Evolutionary conservation across 2,797 vertebrate species (phyloP), one percentile per base, ranked within the genome.

Genomic region (Intellagama lesueurii): DNA sequence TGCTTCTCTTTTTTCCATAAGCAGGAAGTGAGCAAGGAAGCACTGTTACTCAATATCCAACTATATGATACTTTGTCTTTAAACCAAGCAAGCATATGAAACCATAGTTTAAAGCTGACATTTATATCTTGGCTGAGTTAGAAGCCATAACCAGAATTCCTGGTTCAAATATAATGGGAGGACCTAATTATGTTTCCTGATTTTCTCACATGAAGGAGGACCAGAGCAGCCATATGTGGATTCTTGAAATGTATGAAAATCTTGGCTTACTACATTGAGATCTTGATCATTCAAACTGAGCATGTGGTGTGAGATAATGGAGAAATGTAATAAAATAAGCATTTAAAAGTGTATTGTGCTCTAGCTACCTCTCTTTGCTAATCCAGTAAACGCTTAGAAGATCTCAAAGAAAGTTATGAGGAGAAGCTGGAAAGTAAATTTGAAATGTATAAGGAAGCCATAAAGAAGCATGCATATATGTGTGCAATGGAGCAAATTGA

Each of bases 401-500:
- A 98, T 89, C 91, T 98, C 90, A 98, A 98, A 95, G 98, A 99
- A 93, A 96, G 96, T 84, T 98, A 98, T 22, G 97, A 98, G 86
- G 98, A 98, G 81, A 98, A 98, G 92, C 93, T 99, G 81, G 98
- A 98, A 94, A 98, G 97, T 94, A 98, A 98, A 0, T 98, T 99
- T 94, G 98, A 98, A 88, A 97, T 99, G 97, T 99, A 98, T 94
- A 98, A 98, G 93, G 98, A 98, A 1, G 98, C 98, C 0, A 97
- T 99, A 90, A 98, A 98, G 94, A 98, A 98, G 85, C 98, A 99
- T 0, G 98, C 98, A 0, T 98, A 98, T 91, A 92, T 98, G 94
- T 96, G 97, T 76, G 98, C 98, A 5, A 95, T 98, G 97, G 98
- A 97, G 91, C 96, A 97, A 9, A 96, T 98, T 78, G 98, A 98